Base-by-base conservation (phyloP, 2,888 invertebrate genomes). In the Cryptus armator region DNA sequence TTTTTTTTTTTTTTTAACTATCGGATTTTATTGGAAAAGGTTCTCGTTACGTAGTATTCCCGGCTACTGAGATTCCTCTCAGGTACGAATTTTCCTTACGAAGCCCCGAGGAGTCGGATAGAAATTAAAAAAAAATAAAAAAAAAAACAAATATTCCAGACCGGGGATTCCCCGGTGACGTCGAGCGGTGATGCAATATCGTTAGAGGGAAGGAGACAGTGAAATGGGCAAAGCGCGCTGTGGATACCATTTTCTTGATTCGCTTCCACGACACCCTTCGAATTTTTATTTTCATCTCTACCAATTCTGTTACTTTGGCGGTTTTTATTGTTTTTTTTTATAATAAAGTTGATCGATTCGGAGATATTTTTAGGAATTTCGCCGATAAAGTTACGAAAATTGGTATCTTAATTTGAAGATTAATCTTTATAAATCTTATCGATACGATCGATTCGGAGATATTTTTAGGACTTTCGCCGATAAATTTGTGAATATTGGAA, bases 161-260 rank as follows among this genome's bases (percentile, higher is more conserved):
- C 43, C 10, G 56, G 9, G 43, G 37, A 29, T 12, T 56, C 64
- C 37, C 16, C 64, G 43, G 24, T n/a, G 7, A 56, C 10, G 16
- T 56, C 37, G 24, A 66, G 14, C 37, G 24, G n/a, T 51, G 64
- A 51, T 67, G 53, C 66, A 75, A 66, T 43, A 75, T 64, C 66
- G 37, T 66, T 43, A n/a, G 7, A 6, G 24, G 5, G 16, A 24
- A 4, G 29, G 48, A 32, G 10, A 48, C 37, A 59, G 48, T 2
- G 51, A 6, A 44, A 59, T 74, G 32, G 12, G 51, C 37, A 53
- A 10, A 12, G 37, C n/a, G 19, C 43, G 71, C 19, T 29, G 12
- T 16, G 9, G 43, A 53, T 5, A 56, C 10, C 51, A 70, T 71
- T 71, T 37, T 19, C 71, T 32, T 37, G n/a, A 71, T 71, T 32